Conservation (phyloP, 2,797 vertebrate species). For the Loriculus beryllinus region DNA sequence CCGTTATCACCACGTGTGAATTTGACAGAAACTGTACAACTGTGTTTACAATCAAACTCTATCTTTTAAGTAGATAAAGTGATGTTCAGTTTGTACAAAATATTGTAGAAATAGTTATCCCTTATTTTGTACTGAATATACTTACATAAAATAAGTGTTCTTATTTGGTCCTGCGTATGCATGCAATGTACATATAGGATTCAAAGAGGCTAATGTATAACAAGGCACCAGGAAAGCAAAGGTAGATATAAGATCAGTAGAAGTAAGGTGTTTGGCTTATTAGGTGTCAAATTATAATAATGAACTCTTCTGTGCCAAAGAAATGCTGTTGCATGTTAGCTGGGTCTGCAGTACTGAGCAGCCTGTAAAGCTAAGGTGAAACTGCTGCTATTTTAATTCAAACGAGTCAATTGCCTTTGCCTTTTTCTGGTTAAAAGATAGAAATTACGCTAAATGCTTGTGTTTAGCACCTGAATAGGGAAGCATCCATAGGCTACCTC, state of each 20-base stretch:
- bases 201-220: not conserved
- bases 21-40: not conserved
- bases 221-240: not conserved
- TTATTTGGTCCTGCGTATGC: not conserved
- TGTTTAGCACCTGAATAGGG: not conserved
- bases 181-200: not conserved
- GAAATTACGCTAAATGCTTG: not conserved
- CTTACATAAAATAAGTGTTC: not conserved
- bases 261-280: not conserved
- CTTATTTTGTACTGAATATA: not conserved
- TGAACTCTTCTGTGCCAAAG: not conserved
- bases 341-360: not conserved
- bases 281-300: not conserved
- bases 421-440: not conserved
- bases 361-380: not conserved
- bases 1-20: not conserved
- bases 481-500: not conserved
- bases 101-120: not conserved
- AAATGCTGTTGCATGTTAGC: not conserved
- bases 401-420: not conserved
- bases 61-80: not conserved
- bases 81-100: not conserved
- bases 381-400: not conserved
- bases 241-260: not conserved
- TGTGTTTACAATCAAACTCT: not conserved